These are phyloP conservation scores for Carlito syrichta DNA, from an alignment of 2,113 vertebrate genomes.

Conservation along the genomic window DNA sequence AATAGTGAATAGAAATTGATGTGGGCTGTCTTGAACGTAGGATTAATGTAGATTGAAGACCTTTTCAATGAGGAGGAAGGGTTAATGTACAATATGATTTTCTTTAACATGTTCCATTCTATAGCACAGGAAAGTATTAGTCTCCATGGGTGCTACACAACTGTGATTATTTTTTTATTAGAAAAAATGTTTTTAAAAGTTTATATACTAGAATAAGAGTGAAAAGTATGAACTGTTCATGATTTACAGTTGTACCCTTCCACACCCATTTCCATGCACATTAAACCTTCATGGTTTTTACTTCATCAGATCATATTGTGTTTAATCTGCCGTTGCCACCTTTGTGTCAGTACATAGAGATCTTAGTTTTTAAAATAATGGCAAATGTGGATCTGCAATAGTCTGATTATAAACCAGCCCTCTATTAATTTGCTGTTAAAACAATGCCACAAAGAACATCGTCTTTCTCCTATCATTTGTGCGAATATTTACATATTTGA, in stretches of 20 bases:
- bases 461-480: not conserved
- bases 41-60: not conserved
- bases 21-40: not conserved
- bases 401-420: not conserved
- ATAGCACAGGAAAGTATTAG: not conserved
- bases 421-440: not conserved
- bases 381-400: not conserved
- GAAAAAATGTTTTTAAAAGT: not conserved
- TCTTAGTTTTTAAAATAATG: not conserved
- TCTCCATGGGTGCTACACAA: not conserved
- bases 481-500: not conserved
- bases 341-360: not conserved
- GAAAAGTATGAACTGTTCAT: not conserved
- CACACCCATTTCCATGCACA: not conserved
- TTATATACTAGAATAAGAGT: not conserved
- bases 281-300: not conserved
- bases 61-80: not conserved
- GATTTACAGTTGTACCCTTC: not conserved
- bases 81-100: not conserved
- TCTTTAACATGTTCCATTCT: not conserved
- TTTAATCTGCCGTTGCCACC: not conserved
- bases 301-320: not conserved
- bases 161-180: not conserved
- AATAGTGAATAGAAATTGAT: slow-evolving; percentile 17
- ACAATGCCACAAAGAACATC: not conserved